A percentile compares a stretch with the other conserved stretches of the same genome.
These are phyloP conservation scores for Galeruca laticollis DNA, from an alignment of 2,888 invertebrate species.

Conservation along the genomic window DNA sequence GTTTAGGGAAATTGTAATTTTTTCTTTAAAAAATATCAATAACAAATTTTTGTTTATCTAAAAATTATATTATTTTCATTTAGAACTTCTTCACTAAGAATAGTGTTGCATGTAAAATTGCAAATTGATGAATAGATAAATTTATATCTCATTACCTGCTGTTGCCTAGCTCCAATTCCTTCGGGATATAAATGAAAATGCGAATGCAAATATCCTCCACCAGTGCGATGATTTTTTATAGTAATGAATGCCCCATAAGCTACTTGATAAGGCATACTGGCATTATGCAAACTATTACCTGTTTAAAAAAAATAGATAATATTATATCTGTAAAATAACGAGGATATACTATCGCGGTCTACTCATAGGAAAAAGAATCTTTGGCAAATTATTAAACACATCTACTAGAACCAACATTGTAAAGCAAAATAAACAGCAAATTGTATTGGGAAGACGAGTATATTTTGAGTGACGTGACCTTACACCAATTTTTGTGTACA, in stretches of 20 bases:
- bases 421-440: too few relatives aligned
- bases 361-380: too few relatives aligned
- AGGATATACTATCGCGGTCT: too few relatives aligned
- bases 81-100: too few relatives aligned
- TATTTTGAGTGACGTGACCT: too few relatives aligned
- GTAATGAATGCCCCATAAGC: conserved; percentile 91
- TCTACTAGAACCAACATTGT: neutral
- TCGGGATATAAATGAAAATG: conserved; percentile 96
- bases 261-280: conserved; percentile 89
- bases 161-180: conserved; percentile 89
- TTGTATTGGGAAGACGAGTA: too few relatives aligned
- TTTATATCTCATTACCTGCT: conserved; percentile 75
- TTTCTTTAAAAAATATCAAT: too few relatives aligned
- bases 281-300: conserved; percentile 91
- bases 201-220: conserved; percentile 96
- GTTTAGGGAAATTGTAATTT: too few relatives aligned
- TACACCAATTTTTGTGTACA: neutral
- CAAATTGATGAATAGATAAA: neutral
- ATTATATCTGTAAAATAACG: too few relatives aligned
- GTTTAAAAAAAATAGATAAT: neutral
- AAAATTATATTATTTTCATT: too few relatives aligned
- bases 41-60: too few relatives aligned
- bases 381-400: too few relatives aligned
- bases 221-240: conserved; percentile 93
- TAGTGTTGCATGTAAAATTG: neutral